These are phyloP conservation scores for Bombyx mori DNA, from an alignment of 1,140 invertebrate genomes.

Conservation along the genomic window DNA sequence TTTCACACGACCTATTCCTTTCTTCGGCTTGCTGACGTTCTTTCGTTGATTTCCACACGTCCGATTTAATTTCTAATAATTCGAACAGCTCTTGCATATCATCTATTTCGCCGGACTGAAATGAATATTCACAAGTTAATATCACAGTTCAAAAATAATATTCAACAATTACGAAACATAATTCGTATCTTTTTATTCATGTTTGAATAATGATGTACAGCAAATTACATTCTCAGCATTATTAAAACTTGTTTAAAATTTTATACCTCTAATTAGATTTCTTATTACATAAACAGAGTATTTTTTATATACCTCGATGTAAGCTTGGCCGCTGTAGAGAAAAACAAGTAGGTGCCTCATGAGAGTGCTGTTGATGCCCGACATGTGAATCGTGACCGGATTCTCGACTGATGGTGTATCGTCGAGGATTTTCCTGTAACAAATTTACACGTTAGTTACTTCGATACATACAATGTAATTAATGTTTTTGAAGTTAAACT, in stretches of 20 bases:
- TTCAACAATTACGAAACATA: too few species aligned
- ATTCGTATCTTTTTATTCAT: too few species aligned
- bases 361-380: slow-evolving; percentile 82
- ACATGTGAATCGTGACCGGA: slow-evolving; percentile 83
- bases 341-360: slow-evolving; percentile 85
- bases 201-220: too few species aligned
- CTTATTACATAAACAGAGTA: too few species aligned
- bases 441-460: not conserved
- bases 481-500: not conserved
- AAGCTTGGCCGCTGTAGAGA: slow-evolving; percentile 87
- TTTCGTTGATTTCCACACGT: slow-evolving; percentile 77
- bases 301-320: slow-evolving; percentile 74
- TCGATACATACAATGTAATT: not conserved
- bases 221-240: too few species aligned
- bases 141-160: too few species aligned
- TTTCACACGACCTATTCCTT: slow-evolving; percentile 64
- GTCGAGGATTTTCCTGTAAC: slow-evolving; percentile 76
- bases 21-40: slow-evolving; percentile 69
- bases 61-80: slow-evolving; percentile 86
- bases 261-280: too few species aligned
- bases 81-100: slow-evolving; percentile 86
- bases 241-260: too few species aligned
- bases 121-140: slow-evolving; percentile 10
- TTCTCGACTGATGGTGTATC: slow-evolving; percentile 80
- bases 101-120: slow-evolving; percentile 84